A percentile compares a stretch with the other conserved stretches of the same genome.
phyloP scores from a whole-genome alignment of 2,888 invertebrate species.

The Galeopsomyia nigrocyanea region DNA sequence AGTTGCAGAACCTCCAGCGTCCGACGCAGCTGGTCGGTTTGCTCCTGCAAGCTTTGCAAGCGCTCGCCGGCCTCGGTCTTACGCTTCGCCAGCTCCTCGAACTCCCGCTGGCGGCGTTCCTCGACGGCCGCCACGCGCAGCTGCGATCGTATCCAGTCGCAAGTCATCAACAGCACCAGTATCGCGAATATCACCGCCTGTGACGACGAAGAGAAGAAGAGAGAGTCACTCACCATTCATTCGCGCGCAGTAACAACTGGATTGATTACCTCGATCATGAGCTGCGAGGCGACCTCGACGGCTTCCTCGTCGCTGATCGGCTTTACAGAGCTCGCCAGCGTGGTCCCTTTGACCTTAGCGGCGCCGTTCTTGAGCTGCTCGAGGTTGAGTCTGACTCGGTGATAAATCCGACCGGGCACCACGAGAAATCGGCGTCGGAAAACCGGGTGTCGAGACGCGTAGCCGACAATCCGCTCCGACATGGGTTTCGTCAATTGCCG shows the following conservation, averaged over 20 bases:
- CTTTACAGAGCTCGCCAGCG: no score
- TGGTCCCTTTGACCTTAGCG: no score
- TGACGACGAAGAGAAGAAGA: no score
- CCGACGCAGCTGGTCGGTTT: background rate
- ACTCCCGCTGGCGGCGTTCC: slow-evolving; percentile 37
- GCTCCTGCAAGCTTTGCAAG: background rate
- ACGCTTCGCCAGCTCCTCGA: slow-evolving; percentile 46
- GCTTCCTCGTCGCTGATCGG: slow-evolving; percentile 48
- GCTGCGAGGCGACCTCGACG: slow-evolving; percentile 52
- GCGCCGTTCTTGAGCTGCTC: background rate
- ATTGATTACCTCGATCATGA: slow-evolving; percentile 54
- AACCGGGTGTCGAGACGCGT: slow-evolving; percentile 49
- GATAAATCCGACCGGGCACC: slow-evolving; percentile 49
- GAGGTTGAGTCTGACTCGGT: slow-evolving; percentile 20
- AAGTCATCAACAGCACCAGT: slow-evolving; percentile 46
- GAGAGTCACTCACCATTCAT: no score
- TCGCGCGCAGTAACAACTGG: no score
- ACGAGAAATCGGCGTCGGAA: slow-evolving; percentile 53
- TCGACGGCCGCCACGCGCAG: slow-evolving; percentile 46
- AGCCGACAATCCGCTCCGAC: slow-evolving; percentile 52
- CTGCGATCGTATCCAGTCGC: slow-evolving; percentile 50
- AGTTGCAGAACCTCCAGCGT: background rate
- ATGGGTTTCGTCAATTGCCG: slow-evolving; percentile 54
- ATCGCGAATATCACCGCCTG: slow-evolving; percentile 53
- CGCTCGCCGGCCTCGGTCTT: slow-evolving; percentile 48